phyloP scores from a whole-genome alignment of 30 jellyfish, hydroid and myxozoan species.

The Clytia hemisphaerica region DNA sequence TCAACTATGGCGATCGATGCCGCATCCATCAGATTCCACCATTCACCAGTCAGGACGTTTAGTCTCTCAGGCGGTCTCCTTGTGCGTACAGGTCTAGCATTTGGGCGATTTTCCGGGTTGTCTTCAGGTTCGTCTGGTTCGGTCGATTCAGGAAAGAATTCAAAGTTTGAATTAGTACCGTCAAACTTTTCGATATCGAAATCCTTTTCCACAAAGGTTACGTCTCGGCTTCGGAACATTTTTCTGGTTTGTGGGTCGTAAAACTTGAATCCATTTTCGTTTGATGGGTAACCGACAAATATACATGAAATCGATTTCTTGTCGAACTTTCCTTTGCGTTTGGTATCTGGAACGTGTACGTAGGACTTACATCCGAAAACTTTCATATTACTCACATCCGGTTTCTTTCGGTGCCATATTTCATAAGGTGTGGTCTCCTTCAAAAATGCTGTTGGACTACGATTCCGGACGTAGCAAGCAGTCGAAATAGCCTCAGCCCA shows the following conservation, averaged over 20 bases:
- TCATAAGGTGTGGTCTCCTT: too few species aligned
- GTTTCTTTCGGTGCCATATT: too few species aligned
- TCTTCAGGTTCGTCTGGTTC: not conserved
- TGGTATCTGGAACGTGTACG: not conserved
- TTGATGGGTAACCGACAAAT: not conserved
- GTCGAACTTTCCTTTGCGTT: not conserved
- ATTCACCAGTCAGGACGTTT: not conserved
- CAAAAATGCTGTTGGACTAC: too few species aligned
- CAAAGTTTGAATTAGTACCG: not conserved
- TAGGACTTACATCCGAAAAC: too few species aligned
- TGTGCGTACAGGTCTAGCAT: not conserved
- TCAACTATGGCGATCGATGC: slow-evolving; percentile 46
- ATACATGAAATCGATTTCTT: not conserved
- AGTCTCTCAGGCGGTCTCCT: not conserved
- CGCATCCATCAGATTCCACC: slow-evolving; percentile 1
- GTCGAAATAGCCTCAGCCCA: too few species aligned
- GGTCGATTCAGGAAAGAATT: not conserved
- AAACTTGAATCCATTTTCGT: not conserved
- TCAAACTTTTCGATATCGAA: not conserved
- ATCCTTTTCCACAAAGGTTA: not conserved
- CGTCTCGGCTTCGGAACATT: not conserved
- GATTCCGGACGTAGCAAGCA: too few species aligned
- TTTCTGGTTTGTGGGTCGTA: not conserved
- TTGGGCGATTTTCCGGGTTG: not conserved
- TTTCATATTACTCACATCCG: too few species aligned